A percentile compares a stretch with the other conserved stretches of the same genome.
Evolutionary conservation across 2,888 invertebrate genomes (phyloP).

Genomic region (Diabrotica balteata): DNA sequence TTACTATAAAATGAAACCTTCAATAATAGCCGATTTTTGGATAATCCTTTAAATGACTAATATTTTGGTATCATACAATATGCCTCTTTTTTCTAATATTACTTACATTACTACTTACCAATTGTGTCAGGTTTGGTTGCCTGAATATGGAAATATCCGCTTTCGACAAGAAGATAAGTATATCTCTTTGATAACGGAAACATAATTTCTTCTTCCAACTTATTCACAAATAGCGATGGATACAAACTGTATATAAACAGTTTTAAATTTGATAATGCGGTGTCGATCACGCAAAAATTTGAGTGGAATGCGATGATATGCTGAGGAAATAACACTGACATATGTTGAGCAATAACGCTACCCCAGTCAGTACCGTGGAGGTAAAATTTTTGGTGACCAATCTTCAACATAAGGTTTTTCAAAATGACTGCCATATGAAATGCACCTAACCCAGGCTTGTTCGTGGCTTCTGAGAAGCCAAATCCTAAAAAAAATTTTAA

Average conservation of each 20-base stretch:
- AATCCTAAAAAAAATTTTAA: constrained; percentile 58
- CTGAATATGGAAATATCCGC: constrained; percentile 78
- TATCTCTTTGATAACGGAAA: constrained; percentile 63
- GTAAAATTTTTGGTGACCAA: constrained; percentile 73
- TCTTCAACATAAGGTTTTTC: constrained; percentile 72
- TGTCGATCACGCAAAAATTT: constrained; percentile 60
- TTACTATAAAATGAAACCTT: no score
- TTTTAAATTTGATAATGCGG: constrained; percentile 26
- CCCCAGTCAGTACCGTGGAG: constrained; percentile 89
- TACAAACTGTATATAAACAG: constrained; percentile 29
- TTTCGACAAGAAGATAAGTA: constrained; percentile 61
- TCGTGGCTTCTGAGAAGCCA: constrained; percentile 60
- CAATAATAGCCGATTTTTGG: no score
- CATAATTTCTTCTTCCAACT: constrained; percentile 58
- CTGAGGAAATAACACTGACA: constrained; percentile 71
- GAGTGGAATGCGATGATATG: constrained; percentile 66
- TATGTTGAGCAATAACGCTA: constrained; percentile 65
- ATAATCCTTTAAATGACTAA: no score
- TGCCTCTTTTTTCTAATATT: not conserved
- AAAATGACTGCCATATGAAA: constrained; percentile 67
- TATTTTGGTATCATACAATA: no score
- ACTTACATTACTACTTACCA: constrained; percentile 62
- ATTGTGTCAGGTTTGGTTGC: constrained; percentile 89
- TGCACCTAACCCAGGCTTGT: constrained; percentile 67
- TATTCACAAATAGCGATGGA: constrained; percentile 59